A percentile compares a stretch with the other conserved stretches of the same genome.
Evolutionary conservation across 2,888 invertebrate genomes (phyloP).

Genomic region (Lepidocyrtoides sp.): DNA sequence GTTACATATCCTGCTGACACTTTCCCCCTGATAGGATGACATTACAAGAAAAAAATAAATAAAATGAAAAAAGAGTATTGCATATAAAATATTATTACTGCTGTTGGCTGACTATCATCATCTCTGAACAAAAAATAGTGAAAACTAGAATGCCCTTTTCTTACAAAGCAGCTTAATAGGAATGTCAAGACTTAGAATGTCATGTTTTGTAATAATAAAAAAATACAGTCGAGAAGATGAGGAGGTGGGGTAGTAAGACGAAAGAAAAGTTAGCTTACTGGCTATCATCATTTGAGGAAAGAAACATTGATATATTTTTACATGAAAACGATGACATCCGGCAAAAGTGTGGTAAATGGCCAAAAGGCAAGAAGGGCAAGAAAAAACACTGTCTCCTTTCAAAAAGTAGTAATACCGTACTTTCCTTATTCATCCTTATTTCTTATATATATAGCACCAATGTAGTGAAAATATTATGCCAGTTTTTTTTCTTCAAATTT

Average conservation of each 20-base stretch:
- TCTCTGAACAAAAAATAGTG: not conserved
- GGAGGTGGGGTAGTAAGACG: not conserved
- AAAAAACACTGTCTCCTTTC: slow-evolving; percentile 79
- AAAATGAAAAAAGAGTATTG: no score
- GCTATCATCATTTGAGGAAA: not conserved
- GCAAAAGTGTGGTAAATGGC: slow-evolving; percentile 84
- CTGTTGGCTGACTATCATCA: not conserved
- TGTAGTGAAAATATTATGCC: slow-evolving; percentile 4
- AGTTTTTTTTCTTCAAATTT: slow-evolving; percentile 57
- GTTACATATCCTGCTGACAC: not conserved
- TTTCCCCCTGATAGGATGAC: not conserved
- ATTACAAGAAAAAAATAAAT: not conserved
- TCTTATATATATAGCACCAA: no score
- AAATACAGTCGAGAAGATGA: slow-evolving; percentile 28
- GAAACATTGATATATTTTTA: slow-evolving; percentile 18
- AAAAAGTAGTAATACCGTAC: slow-evolving; percentile 20
- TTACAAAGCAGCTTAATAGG: slow-evolving; percentile 57
- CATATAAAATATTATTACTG: not conserved
- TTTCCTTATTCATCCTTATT: slow-evolving; percentile 56
- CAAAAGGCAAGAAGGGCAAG: slow-evolving; percentile 69
- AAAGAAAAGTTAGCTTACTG: not conserved
- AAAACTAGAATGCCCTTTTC: not conserved
- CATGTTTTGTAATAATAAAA: slow-evolving; percentile 64
- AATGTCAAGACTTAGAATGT: slow-evolving; percentile 66
- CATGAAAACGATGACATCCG: slow-evolving; percentile 85